phyloP scores from a whole-genome alignment of 92 coral and sea anemone genomes.

The Epizoanthus rinbou region DNA sequence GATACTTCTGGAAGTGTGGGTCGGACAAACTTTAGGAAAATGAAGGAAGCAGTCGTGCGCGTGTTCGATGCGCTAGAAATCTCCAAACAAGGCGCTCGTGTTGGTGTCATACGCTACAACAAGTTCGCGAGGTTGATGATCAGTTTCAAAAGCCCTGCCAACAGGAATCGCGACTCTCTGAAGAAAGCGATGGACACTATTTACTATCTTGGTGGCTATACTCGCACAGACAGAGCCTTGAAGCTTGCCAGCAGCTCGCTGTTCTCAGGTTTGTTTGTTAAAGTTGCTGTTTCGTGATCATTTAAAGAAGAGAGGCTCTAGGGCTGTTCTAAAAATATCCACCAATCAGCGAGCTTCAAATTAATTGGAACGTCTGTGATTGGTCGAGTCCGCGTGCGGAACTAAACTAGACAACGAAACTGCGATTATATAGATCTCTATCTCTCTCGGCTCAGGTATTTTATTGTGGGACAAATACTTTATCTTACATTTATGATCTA shows the following conservation, averaged over 20 bases:
- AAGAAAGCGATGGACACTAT: conserved; percentile 18
- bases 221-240: conserved; percentile 21
- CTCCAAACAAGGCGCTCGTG: conserved; percentile 7
- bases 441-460: too few relatives aligned
- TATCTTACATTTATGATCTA: too few relatives aligned
- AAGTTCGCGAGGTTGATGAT: not conserved
- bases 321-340: not conserved
- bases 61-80: not conserved
- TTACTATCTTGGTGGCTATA: conserved; percentile 13
- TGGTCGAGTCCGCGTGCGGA: too few relatives aligned
- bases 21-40: not conserved
- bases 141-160: conserved; percentile 17
- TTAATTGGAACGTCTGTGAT: too few relatives aligned
- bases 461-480: too few relatives aligned
- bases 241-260: not conserved
- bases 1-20: conserved; percentile 15
- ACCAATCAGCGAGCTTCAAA: not conserved
- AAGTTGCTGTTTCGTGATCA: not conserved
- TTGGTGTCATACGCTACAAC: conserved; percentile 1
- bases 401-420: too few relatives aligned
- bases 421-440: too few relatives aligned
- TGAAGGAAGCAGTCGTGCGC: not conserved
- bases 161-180: conserved; percentile 1
- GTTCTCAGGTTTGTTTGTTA: conserved; percentile 1
- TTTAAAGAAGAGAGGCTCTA: too few relatives aligned